Evolutionary conservation across 2,113 vertebrate genomes (phyloP).

Genomic region (Callipepla squamata): DNA sequence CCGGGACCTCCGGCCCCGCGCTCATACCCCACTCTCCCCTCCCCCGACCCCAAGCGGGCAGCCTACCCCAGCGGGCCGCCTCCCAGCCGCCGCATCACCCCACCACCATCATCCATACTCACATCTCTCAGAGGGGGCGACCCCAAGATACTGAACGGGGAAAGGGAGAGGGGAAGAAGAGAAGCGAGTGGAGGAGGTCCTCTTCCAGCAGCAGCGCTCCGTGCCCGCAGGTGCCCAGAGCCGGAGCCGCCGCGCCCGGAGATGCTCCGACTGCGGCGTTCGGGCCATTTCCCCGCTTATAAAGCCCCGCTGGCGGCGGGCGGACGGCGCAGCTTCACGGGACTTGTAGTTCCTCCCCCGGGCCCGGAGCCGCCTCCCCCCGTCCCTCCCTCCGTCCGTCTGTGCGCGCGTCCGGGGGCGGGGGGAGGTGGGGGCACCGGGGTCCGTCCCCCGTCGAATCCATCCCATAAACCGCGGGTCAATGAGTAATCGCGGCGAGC

Average conservation of each 20-base stretch:
- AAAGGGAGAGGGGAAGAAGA: too few species aligned
- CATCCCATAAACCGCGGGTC: background rate
- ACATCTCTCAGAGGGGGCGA: too few species aligned
- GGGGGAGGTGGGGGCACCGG: too few species aligned
- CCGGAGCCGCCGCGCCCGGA: rapidly evolving
- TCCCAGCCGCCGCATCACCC: too few species aligned
- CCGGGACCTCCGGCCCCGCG: background rate
- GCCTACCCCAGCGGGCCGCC: too few species aligned
- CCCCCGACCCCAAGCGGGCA: too few species aligned
- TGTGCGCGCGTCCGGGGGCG: background rate
- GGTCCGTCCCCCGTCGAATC: background rate
- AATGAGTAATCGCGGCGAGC: conserved; percentile 40
- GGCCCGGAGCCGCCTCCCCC: background rate
- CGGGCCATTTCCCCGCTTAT: conserved; percentile 31
- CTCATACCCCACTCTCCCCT: too few species aligned
- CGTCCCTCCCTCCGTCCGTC: background rate
- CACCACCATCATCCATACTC: too few species aligned
- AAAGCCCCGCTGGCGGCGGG: conserved; percentile 11
- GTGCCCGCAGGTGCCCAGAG: background rate
- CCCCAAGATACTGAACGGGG: too few species aligned
- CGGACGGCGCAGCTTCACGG: conserved; percentile 48
- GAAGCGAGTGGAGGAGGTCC: background rate
- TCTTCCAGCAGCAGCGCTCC: background rate
- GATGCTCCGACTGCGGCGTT: conserved; percentile 9
- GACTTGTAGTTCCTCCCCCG: conserved; percentile 62